phyloP scores from a whole-genome alignment of 2,113 vertebrate genomes.

The Rallus limicola region DNA sequence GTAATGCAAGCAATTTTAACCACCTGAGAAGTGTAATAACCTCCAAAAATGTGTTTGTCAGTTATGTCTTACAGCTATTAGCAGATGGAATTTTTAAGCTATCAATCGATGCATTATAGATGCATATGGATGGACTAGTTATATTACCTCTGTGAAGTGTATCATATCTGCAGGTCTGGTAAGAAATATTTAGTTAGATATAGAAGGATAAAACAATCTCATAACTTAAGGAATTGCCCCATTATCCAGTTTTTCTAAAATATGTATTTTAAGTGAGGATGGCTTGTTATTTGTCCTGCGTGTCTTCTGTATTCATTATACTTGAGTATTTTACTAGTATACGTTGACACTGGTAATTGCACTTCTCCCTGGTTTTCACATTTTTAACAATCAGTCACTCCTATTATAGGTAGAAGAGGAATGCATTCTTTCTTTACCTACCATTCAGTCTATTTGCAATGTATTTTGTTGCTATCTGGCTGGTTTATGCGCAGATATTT shows the following conservation, averaged over 20 bases:
- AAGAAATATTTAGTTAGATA: background rate
- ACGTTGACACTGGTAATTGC: background rate
- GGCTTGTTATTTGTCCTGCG: background rate
- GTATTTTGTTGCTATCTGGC: slow-evolving; percentile 11
- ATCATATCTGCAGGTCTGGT: background rate
- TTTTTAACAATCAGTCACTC: background rate
- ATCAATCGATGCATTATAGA: background rate
- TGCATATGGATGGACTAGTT: background rate
- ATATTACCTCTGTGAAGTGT: background rate
- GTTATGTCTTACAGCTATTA: background rate
- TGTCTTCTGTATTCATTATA: background rate
- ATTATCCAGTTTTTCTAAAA: background rate
- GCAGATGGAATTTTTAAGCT: background rate
- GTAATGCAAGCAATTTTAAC: background rate
- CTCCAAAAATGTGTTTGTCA: background rate
- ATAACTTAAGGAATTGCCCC: background rate
- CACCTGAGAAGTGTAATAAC: background rate
- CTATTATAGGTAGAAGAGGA: slow-evolving; percentile 7
- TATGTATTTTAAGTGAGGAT: background rate
- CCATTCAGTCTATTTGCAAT: background rate
- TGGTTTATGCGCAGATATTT: slow-evolving; percentile 34
- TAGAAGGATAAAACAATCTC: background rate
- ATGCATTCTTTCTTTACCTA: background rate
- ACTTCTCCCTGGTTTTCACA: background rate
- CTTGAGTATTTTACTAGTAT: background rate